phyloP scores from a whole-genome alignment of 2,113 vertebrate species.

The Perca schrenkii region DNA sequence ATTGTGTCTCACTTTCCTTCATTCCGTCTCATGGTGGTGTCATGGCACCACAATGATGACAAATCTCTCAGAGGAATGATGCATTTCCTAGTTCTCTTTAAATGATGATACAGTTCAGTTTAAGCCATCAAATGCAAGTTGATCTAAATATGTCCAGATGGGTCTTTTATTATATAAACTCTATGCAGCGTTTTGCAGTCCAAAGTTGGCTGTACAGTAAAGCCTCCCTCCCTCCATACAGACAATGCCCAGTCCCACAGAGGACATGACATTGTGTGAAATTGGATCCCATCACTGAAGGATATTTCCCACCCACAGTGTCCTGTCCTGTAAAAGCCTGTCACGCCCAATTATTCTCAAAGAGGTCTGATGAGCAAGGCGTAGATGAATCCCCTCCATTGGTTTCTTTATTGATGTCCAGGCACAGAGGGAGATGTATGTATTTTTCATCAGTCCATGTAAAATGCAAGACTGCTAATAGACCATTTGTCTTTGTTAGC shows the following conservation, averaged over 20 bases:
- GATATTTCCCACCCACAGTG: conserved; percentile 69
- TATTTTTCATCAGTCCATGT: conserved; percentile 81
- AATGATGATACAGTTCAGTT: neutral
- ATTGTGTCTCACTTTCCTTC: neutral
- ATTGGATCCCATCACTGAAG: conserved; percentile 67
- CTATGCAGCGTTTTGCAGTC: neutral
- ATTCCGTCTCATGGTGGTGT: neutral
- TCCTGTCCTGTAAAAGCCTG: conserved; percentile 51
- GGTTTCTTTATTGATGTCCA: conserved; percentile 76
- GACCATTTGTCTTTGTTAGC: conserved; percentile 75
- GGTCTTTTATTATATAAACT: neutral
- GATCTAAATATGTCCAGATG: neutral
- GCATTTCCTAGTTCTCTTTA: neutral
- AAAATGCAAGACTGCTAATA: conserved; percentile 79
- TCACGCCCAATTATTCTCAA: conserved; percentile 75
- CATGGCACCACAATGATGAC: neutral
- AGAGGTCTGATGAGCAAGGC: conserved; percentile 70
- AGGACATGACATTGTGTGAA: conserved; percentile 68
- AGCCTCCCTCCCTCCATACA: neutral
- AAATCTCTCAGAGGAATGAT: neutral
- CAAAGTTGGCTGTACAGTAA: neutral
- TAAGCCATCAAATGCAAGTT: neutral
- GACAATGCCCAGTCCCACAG: conserved; percentile 20
- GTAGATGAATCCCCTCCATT: conserved; percentile 64
- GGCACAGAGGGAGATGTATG: conserved; percentile 64